Base-by-base conservation (phyloP, 2,113 vertebrate genomes). In the Cheirogaleus medius region DNA sequence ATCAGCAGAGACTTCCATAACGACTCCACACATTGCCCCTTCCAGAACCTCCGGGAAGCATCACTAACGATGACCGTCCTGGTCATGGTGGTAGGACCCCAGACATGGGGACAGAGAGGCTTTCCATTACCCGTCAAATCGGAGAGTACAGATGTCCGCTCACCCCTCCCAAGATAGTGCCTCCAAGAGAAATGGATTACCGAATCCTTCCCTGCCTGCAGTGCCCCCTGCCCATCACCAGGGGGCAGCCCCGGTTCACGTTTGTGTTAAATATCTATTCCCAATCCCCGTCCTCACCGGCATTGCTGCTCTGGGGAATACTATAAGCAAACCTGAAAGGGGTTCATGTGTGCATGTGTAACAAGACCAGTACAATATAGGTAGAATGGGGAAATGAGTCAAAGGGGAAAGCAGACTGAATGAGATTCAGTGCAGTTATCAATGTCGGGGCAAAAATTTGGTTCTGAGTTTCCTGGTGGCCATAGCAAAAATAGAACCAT, bases 181-280 rank as follows among this genome's bases (percentile, higher is more conserved):
- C n/a, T n/a, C n/a, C n/a, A n/a, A 63, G 56, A n/a, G 68, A 82
- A 77, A 27, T 0, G 4, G 49, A 39, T 52, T n/a, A 74, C 21
- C 5, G 29, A 20, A 29, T 2, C 1, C 54, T 32, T 71, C 71
- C 25, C 66, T 47, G 52, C 29, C 82, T 89, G 93, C 89, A 94
- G 39, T 81, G 74, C 7, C 86, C 56, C 9, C 4, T 68, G 7
- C 1, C 13, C 8, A n/a, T 25, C 98, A 86, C 93, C 8, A 97
- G 97, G 78, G 94, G 97, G 74, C 89, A 97, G 74, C 68, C 86
- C 71, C 39, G 77, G 58, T 49, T 52, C 95, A 81, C 47, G 42
- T 54, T 60, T 83, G 37, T 44, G 34, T 54, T 71, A 68, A 90
- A 63, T 44, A 6, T 23, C 14, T 32, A 4, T 3, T 52, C 6